Percentiles rank a stretch among this genome's conserved stretches.
These are phyloP conservation scores for Chlorospingus semifuscus DNA, from an alignment of 2,797 vertebrate species.

Conservation along the genomic window DNA sequence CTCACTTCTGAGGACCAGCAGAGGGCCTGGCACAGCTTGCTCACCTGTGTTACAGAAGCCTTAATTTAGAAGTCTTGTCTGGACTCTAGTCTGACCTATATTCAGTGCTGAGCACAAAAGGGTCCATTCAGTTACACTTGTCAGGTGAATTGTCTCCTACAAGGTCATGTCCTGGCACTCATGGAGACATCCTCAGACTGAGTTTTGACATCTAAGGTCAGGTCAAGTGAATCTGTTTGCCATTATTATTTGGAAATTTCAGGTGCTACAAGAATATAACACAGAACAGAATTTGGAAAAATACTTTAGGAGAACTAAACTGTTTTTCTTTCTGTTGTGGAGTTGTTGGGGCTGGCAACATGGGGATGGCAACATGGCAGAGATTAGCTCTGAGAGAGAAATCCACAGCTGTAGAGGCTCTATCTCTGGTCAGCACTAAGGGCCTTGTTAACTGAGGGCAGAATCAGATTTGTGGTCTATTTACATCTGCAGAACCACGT, in stretches of 20 bases:
- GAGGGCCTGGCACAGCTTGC: background rate
- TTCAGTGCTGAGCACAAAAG: background rate
- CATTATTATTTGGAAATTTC: background rate
- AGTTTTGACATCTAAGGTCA: background rate
- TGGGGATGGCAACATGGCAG: background rate
- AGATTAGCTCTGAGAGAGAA: background rate
- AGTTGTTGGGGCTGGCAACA: background rate
- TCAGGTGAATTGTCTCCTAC: background rate
- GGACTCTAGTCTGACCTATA: background rate
- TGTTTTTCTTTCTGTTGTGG: background rate
- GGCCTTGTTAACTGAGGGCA: background rate
- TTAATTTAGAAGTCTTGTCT: background rate
- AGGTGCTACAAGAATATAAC: background rate
- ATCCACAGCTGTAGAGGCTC: background rate
- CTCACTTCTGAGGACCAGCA: background rate
- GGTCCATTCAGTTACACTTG: background rate
- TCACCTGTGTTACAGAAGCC: background rate
- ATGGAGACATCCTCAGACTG: background rate
- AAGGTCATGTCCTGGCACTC: background rate
- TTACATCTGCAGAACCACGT: background rate
- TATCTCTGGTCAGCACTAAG: background rate
- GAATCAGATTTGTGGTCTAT: background rate
- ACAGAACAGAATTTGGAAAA: background rate
- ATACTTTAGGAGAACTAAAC: background rate
- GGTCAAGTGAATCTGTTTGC: background rate